Evolutionary conservation across 2,888 invertebrate genomes (phyloP).

Genomic region (Hesperia comma): DNA sequence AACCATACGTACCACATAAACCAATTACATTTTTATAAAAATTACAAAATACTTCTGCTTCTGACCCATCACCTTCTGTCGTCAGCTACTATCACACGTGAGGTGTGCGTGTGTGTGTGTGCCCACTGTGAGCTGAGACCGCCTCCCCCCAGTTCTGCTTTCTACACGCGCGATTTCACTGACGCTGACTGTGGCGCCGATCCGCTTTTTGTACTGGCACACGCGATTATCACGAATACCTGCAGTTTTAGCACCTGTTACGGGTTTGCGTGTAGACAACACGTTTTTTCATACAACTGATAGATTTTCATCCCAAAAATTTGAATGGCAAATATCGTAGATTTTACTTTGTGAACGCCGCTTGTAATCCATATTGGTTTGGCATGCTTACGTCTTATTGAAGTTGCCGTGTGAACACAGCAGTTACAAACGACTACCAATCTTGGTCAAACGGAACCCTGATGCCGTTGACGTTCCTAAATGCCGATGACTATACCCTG

Average conservation of each 20-base stretch:
- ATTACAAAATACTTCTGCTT: neutral
- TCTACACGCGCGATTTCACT: slow-evolving; percentile 82
- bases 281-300: slow-evolving; percentile 10
- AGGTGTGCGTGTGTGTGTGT: slow-evolving; percentile 51
- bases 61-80: slow-evolving; percentile 26
- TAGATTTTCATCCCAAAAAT: slow-evolving; percentile 11
- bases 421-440: no score
- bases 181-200: slow-evolving; percentile 51
- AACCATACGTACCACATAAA: no score
- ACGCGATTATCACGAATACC: slow-evolving; percentile 72
- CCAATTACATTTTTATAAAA: no score
- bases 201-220: slow-evolving; percentile 61
- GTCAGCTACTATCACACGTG: slow-evolving; percentile 8
- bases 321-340: neutral
- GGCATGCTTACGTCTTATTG: no score
- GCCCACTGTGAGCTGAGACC: slow-evolving; percentile 49
- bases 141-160: slow-evolving; percentile 80
- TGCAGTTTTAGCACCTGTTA: slow-evolving; percentile 59
- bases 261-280: slow-evolving; percentile 42
- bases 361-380: neutral
- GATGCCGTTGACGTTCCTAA: no score
- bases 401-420: no score
- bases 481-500: neutral
- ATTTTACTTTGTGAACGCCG: neutral
- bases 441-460: no score